A percentile compares a stretch with the other conserved stretches of the same genome.
These are phyloP conservation scores for Sylvia borin DNA, from an alignment of 2,797 vertebrate species.

Conservation along the genomic window DNA sequence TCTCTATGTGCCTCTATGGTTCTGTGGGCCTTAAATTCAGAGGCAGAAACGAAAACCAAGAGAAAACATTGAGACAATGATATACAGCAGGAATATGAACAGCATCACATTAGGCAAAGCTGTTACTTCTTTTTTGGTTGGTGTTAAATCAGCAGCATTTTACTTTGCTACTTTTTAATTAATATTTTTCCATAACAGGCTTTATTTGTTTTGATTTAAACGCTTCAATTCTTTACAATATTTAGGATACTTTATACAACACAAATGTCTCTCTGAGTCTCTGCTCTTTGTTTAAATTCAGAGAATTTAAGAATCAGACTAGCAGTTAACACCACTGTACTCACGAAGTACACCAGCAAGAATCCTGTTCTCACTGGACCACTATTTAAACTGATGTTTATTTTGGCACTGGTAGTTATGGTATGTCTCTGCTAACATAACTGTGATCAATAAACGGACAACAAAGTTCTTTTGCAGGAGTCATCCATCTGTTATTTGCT, in stretches of 20 bases:
- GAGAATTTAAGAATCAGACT: neutral
- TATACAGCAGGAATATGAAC: neutral
- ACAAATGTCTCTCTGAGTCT: neutral
- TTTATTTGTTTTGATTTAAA: neutral
- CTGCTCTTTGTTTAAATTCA: neutral
- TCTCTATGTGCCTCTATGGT: neutral
- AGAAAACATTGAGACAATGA: neutral
- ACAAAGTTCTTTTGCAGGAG: constrained; percentile 20
- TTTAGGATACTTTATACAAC: neutral
- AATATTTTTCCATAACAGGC: neutral
- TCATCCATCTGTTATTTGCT: constrained; percentile 53
- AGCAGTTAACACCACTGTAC: neutral
- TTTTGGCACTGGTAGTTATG: constrained; percentile 33
- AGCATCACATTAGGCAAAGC: neutral
- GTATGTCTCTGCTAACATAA: constrained; percentile 33
- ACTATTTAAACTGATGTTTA: constrained; percentile 31
- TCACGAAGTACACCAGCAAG: neutral
- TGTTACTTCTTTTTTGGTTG: neutral
- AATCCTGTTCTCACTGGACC: constrained; percentile 3
- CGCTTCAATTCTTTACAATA: neutral
- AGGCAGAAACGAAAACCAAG: neutral
- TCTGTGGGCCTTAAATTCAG: neutral
- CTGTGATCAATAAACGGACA: constrained; percentile 55
- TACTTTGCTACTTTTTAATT: neutral
- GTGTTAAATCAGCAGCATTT: neutral